Evolutionary conservation across 2,888 invertebrate genomes (phyloP).

Genomic region (Aelia acuminata): DNA sequence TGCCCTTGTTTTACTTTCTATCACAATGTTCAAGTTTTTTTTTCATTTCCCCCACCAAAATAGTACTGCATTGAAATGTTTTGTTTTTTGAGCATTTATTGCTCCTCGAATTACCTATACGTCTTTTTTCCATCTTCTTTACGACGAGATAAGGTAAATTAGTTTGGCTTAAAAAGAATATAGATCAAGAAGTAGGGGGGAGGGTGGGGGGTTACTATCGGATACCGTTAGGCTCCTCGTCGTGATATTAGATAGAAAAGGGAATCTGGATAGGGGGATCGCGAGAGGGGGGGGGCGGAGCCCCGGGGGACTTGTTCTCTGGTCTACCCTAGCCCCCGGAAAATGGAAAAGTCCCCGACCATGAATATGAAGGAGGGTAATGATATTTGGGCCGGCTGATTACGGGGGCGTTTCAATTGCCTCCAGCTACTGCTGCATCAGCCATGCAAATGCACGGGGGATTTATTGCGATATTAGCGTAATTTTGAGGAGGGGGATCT

Average conservation of each 20-base stretch:
- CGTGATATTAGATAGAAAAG: constrained; percentile 39
- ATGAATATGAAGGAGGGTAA: constrained; percentile 57
- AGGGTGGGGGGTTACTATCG: background rate
- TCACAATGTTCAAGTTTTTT: no score
- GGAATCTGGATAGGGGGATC: background rate
- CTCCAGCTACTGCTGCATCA: constrained; percentile 43
- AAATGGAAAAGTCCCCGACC: constrained; percentile 50
- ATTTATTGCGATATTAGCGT: constrained; percentile 25
- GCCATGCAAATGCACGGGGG: constrained; percentile 38
- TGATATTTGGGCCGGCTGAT: constrained; percentile 50
- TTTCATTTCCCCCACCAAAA: no score
- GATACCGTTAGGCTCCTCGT: constrained; percentile 49
- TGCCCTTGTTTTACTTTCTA: no score
- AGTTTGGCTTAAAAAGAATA: constrained; percentile 41
- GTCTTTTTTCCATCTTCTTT: background rate
- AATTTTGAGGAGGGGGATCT: constrained; percentile 3
- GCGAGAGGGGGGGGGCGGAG: background rate
- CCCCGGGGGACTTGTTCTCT: constrained; percentile 51
- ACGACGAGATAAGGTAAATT: constrained; percentile 24
- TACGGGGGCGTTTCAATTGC: constrained; percentile 40
- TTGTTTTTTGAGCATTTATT: background rate
- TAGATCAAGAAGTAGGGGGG: constrained; percentile 29
- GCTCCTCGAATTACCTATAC: background rate
- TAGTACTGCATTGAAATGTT: no score
- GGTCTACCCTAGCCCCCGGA: constrained; percentile 1